A percentile compares a stretch with the other conserved stretches of the same genome.
phyloP scores from a whole-genome alignment of 2,888 invertebrate genomes.

The Caenorhabditis sp. region DNA sequence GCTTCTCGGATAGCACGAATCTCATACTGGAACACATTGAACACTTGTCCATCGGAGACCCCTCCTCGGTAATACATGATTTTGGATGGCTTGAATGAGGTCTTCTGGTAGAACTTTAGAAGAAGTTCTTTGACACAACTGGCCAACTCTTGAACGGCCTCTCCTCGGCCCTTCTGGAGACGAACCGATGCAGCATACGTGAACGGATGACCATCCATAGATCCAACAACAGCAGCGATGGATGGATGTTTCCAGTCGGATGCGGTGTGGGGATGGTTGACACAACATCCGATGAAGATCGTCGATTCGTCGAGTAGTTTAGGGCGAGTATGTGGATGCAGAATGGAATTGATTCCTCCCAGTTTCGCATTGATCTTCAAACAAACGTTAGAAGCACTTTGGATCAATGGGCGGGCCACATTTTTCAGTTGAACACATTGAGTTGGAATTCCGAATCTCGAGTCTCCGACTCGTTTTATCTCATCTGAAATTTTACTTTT shows the following conservation, averaged over 20 bases:
- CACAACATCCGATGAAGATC: slow-evolving; percentile 92
- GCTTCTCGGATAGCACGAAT: slow-evolving; percentile 98
- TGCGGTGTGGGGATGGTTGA: slow-evolving; percentile 95
- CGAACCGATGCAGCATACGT: slow-evolving; percentile 96
- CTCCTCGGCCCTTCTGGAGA: slow-evolving; percentile 92
- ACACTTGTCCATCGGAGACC: slow-evolving; percentile 98
- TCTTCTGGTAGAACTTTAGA: slow-evolving; percentile 99
- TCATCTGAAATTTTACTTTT: slow-evolving; percentile 88
- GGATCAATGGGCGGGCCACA: slow-evolving; percentile 99
- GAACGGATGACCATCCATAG: slow-evolving; percentile 98
- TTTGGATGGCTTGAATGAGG: slow-evolving; percentile 99
- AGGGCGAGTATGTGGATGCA: slow-evolving; percentile 94
- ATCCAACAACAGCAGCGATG: slow-evolving; percentile 90
- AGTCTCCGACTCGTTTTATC: slow-evolving; percentile 99
- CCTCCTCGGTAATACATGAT: slow-evolving; percentile 99
- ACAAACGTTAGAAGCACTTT: slow-evolving; percentile 98
- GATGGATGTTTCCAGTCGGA: slow-evolving; percentile 91
- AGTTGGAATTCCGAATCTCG: slow-evolving; percentile 98
- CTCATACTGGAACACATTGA: slow-evolving; percentile 96
- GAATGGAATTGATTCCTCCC: slow-evolving; percentile 98
- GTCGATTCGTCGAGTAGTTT: slow-evolving; percentile 98
- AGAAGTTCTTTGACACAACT: slow-evolving; percentile 97
- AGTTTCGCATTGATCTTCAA: slow-evolving; percentile 99
- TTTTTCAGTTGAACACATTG: slow-evolving; percentile 99
- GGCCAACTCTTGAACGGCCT: slow-evolving; percentile 98